A percentile compares a stretch with the other conserved stretches of the same genome.
These are phyloP conservation scores for Helleia helle DNA, from an alignment of 2,888 invertebrate genomes.

Conservation along the genomic window DNA sequence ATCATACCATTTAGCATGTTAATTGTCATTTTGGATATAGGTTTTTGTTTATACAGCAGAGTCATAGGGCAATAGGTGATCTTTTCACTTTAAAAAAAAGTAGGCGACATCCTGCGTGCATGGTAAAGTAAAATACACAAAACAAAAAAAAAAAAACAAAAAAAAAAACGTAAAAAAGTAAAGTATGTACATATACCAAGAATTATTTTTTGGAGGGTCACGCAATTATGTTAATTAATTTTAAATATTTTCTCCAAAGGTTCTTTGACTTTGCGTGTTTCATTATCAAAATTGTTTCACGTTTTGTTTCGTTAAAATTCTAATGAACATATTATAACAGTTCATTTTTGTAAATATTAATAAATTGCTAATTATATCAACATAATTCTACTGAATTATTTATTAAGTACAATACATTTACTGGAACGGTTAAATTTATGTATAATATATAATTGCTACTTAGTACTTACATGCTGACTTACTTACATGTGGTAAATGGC, in stretches of 20 bases:
- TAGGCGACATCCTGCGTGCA: no score
- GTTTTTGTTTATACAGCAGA: no score
- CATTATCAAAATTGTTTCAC: not conserved
- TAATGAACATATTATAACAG: conserved; percentile 1
- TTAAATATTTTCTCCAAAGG: not conserved
- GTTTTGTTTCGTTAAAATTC: not conserved
- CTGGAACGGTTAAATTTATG: no score
- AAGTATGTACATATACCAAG: not conserved
- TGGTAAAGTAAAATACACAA: no score
- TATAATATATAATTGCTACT: no score
- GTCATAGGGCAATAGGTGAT: no score
- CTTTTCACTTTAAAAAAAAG: no score
- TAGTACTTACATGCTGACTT: no score
- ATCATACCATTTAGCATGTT: no score
- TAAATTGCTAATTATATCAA: not conserved
- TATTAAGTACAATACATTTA: not conserved
- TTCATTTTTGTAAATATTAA: not conserved
- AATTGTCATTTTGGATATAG: no score
- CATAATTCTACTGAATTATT: not conserved
- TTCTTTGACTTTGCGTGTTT: not conserved
- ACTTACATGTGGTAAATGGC: no score
- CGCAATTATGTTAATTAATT: not conserved
- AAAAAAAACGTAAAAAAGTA: not conserved
- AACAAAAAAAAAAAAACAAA: no score
- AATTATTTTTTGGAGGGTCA: not conserved